These are phyloP conservation scores for Anguilla rostrata DNA, from an alignment of 2,113 vertebrate species.

Conservation along the genomic window DNA sequence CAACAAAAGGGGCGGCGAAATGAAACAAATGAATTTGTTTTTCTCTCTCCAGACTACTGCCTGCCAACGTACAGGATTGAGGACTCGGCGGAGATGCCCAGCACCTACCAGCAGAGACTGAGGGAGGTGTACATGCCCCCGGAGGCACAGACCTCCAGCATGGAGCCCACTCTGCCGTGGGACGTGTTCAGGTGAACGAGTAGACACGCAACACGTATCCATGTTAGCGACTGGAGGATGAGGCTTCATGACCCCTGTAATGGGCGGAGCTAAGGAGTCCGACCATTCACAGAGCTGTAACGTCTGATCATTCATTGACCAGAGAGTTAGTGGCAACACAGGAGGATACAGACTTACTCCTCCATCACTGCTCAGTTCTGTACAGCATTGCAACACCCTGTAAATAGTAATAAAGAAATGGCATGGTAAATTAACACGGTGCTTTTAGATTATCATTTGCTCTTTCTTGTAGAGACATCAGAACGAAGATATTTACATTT, in stretches of 20 bases:
- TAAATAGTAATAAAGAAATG: not conserved
- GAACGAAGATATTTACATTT: not conserved
- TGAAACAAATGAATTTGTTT: not conserved
- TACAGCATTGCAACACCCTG: not conserved
- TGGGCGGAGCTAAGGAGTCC: no score
- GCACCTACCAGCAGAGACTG: constrained; percentile 64
- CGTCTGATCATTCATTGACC: not conserved
- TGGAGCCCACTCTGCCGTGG: constrained; percentile 66
- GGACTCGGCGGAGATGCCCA: constrained; percentile 58
- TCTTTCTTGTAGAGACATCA: not conserved
- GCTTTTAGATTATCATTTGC: not conserved
- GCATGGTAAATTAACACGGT: not conserved
- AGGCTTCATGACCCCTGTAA: no score
- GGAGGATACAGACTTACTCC: not conserved
- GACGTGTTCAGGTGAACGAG: constrained; percentile 77
- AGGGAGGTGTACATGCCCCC: constrained; percentile 72
- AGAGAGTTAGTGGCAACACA: not conserved
- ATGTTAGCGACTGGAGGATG: no score
- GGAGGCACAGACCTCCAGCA: constrained; percentile 63
- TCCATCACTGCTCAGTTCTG: not conserved
- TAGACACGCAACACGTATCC: not conserved
- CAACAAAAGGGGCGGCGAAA: no score
- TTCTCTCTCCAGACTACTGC: constrained; percentile 71
- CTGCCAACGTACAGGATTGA: constrained; percentile 71
- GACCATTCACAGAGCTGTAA: not conserved